Evolutionary conservation across 1,140 invertebrate species (phyloP), one percentile per base, ranked within the genome.

Genomic region (Olivierus martensii): DNA sequence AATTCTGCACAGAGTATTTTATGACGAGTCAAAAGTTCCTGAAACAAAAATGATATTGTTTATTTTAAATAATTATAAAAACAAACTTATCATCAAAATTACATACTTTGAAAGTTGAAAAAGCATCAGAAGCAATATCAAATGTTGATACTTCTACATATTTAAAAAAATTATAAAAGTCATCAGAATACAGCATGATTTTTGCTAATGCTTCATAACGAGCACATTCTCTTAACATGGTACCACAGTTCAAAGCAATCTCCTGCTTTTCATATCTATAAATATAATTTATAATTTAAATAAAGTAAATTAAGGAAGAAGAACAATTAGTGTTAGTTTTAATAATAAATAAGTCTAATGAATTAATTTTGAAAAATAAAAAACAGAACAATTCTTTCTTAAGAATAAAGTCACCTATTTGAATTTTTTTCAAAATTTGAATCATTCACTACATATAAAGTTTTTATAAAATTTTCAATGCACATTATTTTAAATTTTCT

Each of bases 71-170:
- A 17, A 35, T 10, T 46, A 18, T 18, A 14, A 56, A 41, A 41
- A 21, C n/a, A n/a, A n/a, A n/a, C n/a, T n/a, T n/a, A n/a, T n/a
- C n/a, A n/a, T n/a, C n/a, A 37, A 22, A 2, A 42, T 14, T 43
- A 59, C 53, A 58, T 70, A 93, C 91, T 82, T 99, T 99, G 79
- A 99, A 99, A 55, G 96, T 99, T 67, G 94, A 94, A 78, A 99
- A 99, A 71, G 95, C 96, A 84, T 99, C 96, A 59, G 94, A 98
- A 67, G 96, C 95, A 67, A 99, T 99, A 78, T 99, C 96, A 78
- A 99, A 99, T 53, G 94, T 97, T 52, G 94, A 97, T 54, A 97
- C 88, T 79, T 99, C 95, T 65, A 99, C 96, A 74, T 98, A 99
- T 73, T 85, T 83, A 74, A 99, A 99, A 76, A 99, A 99, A 73